These are phyloP conservation scores for Sanderia malayensis DNA, from an alignment of 30 jellyfish, hydroid and myxozoan genomes.

Conservation along the genomic window DNA sequence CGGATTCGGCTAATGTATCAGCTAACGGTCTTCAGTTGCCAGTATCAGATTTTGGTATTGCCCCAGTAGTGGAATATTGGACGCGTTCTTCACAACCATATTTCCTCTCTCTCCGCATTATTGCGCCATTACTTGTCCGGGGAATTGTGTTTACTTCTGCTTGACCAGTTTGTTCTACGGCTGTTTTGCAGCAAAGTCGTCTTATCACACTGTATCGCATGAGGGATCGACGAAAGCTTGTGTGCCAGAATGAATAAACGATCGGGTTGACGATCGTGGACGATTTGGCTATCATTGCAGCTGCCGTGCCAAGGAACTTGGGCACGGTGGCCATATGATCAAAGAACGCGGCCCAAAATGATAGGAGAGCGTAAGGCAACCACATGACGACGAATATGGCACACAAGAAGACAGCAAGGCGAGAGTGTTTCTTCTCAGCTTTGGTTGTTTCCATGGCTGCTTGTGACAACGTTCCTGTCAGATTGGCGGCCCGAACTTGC, in stretches of 20 bases:
- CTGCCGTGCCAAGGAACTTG: slow-evolving; percentile 10
- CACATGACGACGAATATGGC: slow-evolving; percentile 46
- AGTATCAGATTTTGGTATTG: no score
- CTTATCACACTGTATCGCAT: neutral
- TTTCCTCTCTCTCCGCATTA: no score
- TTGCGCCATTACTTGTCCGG: no score
- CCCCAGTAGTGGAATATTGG: no score
- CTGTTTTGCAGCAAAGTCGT: slow-evolving; percentile 8
- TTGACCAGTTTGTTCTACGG: slow-evolving; percentile 3
- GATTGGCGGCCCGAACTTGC: slow-evolving; percentile 43
- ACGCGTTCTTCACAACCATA: no score
- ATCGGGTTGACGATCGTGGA: slow-evolving; percentile 65
- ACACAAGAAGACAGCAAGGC: slow-evolving; percentile 50
- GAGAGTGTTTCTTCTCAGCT: slow-evolving; percentile 54
- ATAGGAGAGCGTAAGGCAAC: slow-evolving; percentile 59
- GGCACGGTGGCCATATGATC: slow-evolving; percentile 32
- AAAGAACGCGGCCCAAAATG: slow-evolving; percentile 58
- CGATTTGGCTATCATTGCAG: slow-evolving; percentile 70
- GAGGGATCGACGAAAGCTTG: slow-evolving; percentile 38
- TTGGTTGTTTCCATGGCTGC: slow-evolving; percentile 37
- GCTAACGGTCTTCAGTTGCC: no score
- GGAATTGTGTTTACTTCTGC: slow-evolving; percentile 28
- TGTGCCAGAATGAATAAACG: slow-evolving; percentile 49
- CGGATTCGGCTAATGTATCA: no score
- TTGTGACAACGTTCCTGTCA: slow-evolving; percentile 43